Evolutionary conservation across 1,140 invertebrate species (phyloP).

Genomic region (Drosophila quadrilineata): DNA sequence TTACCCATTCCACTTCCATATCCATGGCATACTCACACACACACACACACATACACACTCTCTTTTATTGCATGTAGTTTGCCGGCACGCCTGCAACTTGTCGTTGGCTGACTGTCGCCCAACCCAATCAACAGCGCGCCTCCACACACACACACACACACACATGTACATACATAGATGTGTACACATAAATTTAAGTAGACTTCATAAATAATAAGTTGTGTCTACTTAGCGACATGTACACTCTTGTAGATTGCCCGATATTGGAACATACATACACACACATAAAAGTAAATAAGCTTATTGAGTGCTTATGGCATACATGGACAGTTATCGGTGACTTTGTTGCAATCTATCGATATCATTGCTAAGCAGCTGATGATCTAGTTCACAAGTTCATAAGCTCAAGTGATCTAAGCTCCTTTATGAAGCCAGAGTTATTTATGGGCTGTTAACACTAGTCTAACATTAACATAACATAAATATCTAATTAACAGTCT

Average conservation of each 20-base stretch:
- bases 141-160: too few relatives aligned
- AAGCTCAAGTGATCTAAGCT: too few relatives aligned
- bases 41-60: too few relatives aligned
- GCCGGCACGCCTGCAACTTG: conserved; percentile 64
- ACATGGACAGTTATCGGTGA: conserved; percentile 13
- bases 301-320: conserved; percentile 1
- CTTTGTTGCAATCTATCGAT: conserved; percentile 11
- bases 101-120: conserved; percentile 53
- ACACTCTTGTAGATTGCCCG: conserved; percentile 55
- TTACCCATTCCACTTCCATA: too few relatives aligned
- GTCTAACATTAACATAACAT: too few relatives aligned
- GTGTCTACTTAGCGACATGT: conserved; percentile 77
- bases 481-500: too few relatives aligned
- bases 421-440: too few relatives aligned
- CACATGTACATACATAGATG: not conserved
- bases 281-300: too few relatives aligned
- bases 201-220: conserved; percentile 76
- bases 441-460: too few relatives aligned
- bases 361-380: too few relatives aligned
- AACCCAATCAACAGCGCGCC: conserved; percentile 52
- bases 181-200: conserved; percentile 52
- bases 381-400: too few relatives aligned
- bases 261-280: conserved; percentile 23
- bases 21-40: too few relatives aligned
- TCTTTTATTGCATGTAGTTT: not conserved